phyloP scores from a whole-genome alignment of 2,888 invertebrate genomes.

The Mesopsocus fuscifrons region DNA sequence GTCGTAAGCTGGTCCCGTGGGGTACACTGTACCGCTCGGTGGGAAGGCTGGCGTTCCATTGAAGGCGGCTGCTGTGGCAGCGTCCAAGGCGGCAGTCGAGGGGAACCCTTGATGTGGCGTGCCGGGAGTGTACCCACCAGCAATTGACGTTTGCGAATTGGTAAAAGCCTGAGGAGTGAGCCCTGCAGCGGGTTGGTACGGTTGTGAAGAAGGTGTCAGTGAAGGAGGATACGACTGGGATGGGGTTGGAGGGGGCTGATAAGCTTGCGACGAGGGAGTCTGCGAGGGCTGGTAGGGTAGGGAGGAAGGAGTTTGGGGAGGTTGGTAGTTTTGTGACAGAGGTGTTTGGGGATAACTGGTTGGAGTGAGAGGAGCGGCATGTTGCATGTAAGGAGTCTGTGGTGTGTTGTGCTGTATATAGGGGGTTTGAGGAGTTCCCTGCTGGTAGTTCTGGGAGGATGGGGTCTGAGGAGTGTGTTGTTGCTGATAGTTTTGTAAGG shows the following conservation, averaged over 20 bases:
- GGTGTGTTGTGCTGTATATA: background rate
- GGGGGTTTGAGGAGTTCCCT: background rate
- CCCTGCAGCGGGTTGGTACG: background rate
- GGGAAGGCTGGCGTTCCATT: background rate
- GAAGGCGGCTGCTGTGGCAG: background rate
- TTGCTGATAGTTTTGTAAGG: slow-evolving; percentile 1
- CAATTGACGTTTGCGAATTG: background rate
- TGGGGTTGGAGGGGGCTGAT: background rate
- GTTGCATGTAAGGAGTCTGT: background rate
- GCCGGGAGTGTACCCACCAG: background rate
- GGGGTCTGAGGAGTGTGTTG: background rate
- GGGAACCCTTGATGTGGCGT: background rate
- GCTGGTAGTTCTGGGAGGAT: background rate
- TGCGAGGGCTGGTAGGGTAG: too few relatives aligned
- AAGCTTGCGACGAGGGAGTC: too few relatives aligned
- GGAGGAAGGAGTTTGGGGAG: too few relatives aligned
- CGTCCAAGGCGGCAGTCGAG: background rate
- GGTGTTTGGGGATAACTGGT: background rate
- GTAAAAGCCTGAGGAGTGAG: background rate
- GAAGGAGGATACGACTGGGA: background rate
- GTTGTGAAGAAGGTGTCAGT: background rate
- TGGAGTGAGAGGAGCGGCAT: background rate
- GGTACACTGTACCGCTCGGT: background rate
- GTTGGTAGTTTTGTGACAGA: too few relatives aligned
- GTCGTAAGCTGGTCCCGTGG: background rate